Percentiles rank a stretch among this genome's conserved stretches.
phyloP scores from a whole-genome alignment of 2,797 vertebrate species.

The Xerus rutilus region DNA sequence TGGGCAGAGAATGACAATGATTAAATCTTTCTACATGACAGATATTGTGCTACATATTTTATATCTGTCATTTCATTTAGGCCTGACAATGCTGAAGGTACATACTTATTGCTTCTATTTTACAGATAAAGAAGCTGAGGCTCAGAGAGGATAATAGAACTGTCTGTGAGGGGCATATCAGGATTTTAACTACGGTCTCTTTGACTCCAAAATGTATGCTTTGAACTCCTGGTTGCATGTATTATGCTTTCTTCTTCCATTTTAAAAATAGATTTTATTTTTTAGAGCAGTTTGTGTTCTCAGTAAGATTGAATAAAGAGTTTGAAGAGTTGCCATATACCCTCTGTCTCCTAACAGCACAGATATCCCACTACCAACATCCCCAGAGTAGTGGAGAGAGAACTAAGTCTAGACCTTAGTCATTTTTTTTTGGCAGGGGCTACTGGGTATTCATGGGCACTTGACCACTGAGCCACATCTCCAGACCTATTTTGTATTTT shows the following conservation, averaged over 20 bases:
- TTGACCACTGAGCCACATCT: too few relatives aligned
- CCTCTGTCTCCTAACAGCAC: too few relatives aligned
- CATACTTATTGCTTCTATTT: background rate
- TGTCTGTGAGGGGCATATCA: background rate
- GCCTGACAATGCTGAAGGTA: background rate
- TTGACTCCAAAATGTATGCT: background rate
- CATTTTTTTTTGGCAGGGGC: too few relatives aligned
- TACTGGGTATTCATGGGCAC: too few relatives aligned
- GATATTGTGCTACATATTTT: background rate
- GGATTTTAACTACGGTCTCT: background rate
- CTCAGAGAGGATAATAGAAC: background rate
- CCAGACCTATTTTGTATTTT: too few relatives aligned
- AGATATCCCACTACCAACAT: background rate
- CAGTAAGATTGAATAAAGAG: background rate
- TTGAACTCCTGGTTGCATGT: background rate
- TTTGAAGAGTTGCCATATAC: background rate
- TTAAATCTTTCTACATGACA: background rate
- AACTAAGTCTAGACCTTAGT: too few relatives aligned
- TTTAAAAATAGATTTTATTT: background rate
- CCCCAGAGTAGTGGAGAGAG: background rate
- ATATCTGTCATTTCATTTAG: background rate
- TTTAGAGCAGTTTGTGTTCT: background rate
- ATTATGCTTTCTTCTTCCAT: background rate
- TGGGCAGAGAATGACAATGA: background rate
- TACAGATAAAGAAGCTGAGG: background rate